Conservation (phyloP, 30 jellyfish, hydroid and myxozoan genomes). For the Pelagia noctiluca region DNA sequence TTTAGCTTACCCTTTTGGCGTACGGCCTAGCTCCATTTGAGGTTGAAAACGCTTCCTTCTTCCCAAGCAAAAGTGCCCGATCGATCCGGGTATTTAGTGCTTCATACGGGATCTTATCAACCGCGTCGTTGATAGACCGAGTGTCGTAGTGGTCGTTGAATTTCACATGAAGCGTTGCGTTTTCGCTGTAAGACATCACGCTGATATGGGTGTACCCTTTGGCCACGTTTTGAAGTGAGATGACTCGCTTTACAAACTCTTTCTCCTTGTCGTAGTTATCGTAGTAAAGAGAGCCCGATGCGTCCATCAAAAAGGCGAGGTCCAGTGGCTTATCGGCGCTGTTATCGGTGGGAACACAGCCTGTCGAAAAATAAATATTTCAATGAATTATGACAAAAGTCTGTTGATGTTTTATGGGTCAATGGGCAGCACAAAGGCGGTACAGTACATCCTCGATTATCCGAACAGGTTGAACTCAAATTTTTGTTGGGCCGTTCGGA, state of each 20-base stretch:
- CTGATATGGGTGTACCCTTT: slow-evolving; percentile 61
- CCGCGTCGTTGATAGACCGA: slow-evolving; percentile 46
- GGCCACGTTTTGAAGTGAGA: slow-evolving; percentile 58
- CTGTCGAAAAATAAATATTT: no score
- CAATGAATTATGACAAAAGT: no score
- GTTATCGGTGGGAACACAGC: slow-evolving; percentile 44
- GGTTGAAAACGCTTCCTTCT: slow-evolving; percentile 46
- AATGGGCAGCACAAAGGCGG: no score
- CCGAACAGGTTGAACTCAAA: no score
- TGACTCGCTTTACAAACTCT: slow-evolving; percentile 70
- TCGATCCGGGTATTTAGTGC: slow-evolving; percentile 81
- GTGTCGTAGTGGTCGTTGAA: slow-evolving; percentile 50
- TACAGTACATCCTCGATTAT: no score
- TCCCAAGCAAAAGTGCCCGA: slow-evolving; percentile 72
- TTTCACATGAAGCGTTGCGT: slow-evolving; percentile 66
- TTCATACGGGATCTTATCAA: slow-evolving; percentile 77
- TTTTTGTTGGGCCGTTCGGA: no score
- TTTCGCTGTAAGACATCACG: slow-evolving; percentile 78
- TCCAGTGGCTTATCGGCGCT: slow-evolving; percentile 53
- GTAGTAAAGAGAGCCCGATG: slow-evolving; percentile 78
- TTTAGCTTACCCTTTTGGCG: slow-evolving; percentile 71
- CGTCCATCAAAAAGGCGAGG: slow-evolving; percentile 88
- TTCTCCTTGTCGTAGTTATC: slow-evolving; percentile 69
- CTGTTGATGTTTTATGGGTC: no score
- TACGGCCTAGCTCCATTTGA: slow-evolving; percentile 86